Evolutionary conservation across 1,140 invertebrate species (phyloP), one percentile per base, ranked within the genome.

Genomic region (Propsilocerus akamusi): DNA sequence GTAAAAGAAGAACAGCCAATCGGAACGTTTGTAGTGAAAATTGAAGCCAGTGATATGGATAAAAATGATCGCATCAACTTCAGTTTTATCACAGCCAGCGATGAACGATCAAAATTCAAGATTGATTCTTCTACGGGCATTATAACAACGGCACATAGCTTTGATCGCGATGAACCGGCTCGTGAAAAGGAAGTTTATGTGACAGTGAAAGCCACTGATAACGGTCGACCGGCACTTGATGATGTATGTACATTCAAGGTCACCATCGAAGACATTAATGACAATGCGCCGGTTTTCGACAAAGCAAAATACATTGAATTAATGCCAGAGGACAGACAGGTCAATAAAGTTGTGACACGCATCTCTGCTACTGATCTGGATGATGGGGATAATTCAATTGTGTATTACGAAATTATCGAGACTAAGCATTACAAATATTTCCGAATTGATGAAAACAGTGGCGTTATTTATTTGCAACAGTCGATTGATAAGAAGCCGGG

Each of bases 231-330:
- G 0, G 75, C 80, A 25, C 67, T 92, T 25, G 86, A 88, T 56
- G 86, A 88, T 57, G 79, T 87, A 25, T 93, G 89, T 62, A 87
- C 83, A 4, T 82, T 92, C 57, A 88, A 85, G 72, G 81, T 93
- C 25, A 80, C 78, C 47, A 84, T 91, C 53, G 74, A 76, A 59
- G 89, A 93, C 67, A 78, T 87, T 55, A 93, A 93, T 67, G 89
- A 93, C 61, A 92, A 91, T 58, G 64, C 70, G 3, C 87, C 88
- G 2, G 77, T 84, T 47, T 89, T 91, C 66, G 87, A 92, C 59
- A 86, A 86, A 82, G 77, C 72, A 52, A 76, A 76, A 60, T 72
- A 73, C 64, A 59, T 63, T 24, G 59, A 62, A 41, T 58, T 57
- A 52, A 59, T 65, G 55, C 63, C 62, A 49, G 62, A 63, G 53